Evolutionary conservation across 2,888 invertebrate genomes (phyloP).

Genomic region (Conops quadrifasciatus): DNA sequence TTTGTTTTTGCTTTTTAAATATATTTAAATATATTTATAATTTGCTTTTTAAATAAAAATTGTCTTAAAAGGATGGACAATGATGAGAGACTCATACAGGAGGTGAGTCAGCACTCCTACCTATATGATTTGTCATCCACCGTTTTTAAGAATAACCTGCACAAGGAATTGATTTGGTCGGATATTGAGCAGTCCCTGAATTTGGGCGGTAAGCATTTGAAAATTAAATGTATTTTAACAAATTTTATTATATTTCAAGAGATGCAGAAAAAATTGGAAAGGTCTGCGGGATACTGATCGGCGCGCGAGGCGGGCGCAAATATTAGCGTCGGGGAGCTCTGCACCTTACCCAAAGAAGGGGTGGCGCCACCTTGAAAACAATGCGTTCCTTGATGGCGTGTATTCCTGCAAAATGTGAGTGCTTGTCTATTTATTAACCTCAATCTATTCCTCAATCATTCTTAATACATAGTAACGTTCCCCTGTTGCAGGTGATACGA

Average conservation of each 20-base stretch:
- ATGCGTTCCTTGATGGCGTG: background rate
- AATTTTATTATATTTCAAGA: background rate
- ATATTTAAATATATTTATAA: background rate
- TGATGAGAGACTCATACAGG: background rate
- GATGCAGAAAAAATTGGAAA: background rate
- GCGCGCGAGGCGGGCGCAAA: too few relatives aligned
- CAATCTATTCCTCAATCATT: too few relatives aligned
- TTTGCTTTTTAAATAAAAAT: background rate
- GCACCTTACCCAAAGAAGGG: background rate
- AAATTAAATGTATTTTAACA: too few relatives aligned
- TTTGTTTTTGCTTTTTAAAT: too few relatives aligned
- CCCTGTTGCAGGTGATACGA: too few relatives aligned
- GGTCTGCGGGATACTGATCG: background rate
- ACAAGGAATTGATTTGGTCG: background rate
- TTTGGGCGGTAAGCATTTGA: background rate
- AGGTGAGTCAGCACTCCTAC: background rate
- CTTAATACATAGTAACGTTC: too few relatives aligned
- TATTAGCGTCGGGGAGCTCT: background rate
- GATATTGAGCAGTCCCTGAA: background rate
- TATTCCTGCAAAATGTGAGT: too few relatives aligned
- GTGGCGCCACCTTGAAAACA: background rate
- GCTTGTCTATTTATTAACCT: too few relatives aligned
- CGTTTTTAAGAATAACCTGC: background rate
- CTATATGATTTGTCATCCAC: background rate
- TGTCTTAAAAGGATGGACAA: background rate